Base-by-base conservation (phyloP, 2,797 vertebrate genomes). In the Martes flavigula region DNA sequence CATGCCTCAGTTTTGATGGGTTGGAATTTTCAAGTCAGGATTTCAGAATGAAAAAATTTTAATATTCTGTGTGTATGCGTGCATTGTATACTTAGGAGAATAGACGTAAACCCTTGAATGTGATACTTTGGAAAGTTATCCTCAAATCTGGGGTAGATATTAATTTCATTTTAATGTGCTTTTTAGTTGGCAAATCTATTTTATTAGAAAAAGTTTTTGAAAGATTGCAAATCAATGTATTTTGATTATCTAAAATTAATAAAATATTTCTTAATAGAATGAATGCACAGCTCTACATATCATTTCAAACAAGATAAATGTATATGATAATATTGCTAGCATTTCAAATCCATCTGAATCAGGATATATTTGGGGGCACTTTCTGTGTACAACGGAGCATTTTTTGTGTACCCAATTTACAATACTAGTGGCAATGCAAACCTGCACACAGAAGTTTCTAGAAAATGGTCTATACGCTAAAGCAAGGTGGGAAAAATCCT, bases 151-250 rank as follows among this genome's bases (percentile, higher is more conserved):
- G 35, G 0, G 4, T 85, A 78, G 12, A 51, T 32, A 43, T 30
- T 86, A 82, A 70, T 85, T 94, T 94, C n/a, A 82, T 35, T 95
- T 73, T 94, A 46, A 90, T 82, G 5, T 93, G 30, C 35, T 46
- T 79, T 94, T 11, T 20, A 91, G 88, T 23, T 21, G 30, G 12
- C 90, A 88, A 88, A 66, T 30, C n/a, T 30, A 35, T 73, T 94
- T 91, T 64, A 27, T 56, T 62, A 23, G 87, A 66, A 77, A 91
- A 87, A 68, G 64, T 60, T 60, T 72, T 60, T 77, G 38, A 4
- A 32, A 70, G 20, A 68, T 21, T 68, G 0, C 5, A 68, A 54
- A 86, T 82, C 56, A 95, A 11, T 75, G 12, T 87, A 58, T 88
- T 91, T 90, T 25, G 35, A 40, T 87, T 54, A 96, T 62, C 54